Conservation (phyloP, 2,113 vertebrate genomes). For the Sarotherodon lohbergeri region DNA sequence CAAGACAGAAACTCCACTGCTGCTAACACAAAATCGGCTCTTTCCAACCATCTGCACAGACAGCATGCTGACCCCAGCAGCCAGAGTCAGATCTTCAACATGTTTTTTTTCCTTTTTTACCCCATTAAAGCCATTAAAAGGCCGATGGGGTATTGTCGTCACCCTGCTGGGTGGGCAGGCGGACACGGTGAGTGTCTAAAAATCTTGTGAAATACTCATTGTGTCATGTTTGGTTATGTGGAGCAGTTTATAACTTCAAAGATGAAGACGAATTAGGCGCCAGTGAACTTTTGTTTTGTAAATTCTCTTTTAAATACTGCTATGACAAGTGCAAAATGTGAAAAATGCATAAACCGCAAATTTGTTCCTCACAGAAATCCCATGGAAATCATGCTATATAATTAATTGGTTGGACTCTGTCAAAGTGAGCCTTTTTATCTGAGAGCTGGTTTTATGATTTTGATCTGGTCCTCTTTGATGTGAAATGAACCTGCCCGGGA, state of each 20-base stretch:
- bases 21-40: neutral
- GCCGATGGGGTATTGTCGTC: neutral
- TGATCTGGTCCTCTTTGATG: neutral
- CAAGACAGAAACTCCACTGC: neutral
- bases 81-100: neutral
- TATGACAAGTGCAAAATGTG: neutral
- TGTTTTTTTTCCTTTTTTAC: neutral
- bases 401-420: neutral
- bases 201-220: neutral
- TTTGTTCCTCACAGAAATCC: neutral
- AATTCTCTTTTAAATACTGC: neutral
- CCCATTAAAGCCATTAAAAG: neutral
- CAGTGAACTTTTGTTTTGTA: neutral
- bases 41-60: neutral
- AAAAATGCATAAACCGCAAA: neutral
- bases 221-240: neutral
- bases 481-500: neutral
- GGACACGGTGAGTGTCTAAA: neutral
- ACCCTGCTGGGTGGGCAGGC: neutral
- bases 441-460: neutral
- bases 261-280: neutral
- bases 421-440: neutral
- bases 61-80: neutral
- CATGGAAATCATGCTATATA: neutral
- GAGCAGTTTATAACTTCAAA: neutral